Conservation (phyloP, 2,113 vertebrate species). For the Thryonomys swinderianus region DNA sequence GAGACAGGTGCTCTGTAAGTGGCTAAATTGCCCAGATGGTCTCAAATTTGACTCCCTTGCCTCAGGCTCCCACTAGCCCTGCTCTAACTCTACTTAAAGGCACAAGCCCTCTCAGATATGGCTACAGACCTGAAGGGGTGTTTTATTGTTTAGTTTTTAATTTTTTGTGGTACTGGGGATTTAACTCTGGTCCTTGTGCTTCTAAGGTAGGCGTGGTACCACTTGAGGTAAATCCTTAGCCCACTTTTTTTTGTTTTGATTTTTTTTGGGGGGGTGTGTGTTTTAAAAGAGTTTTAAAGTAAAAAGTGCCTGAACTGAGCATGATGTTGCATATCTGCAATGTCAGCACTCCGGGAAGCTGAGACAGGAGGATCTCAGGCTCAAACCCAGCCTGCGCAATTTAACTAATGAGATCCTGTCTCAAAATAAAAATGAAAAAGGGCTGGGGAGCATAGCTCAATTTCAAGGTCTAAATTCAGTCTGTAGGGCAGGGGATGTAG, state of each 20-base stretch:
- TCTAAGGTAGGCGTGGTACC: too few relatives aligned
- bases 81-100: background rate
- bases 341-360: background rate
- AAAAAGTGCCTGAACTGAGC: background rate
- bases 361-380: background rate
- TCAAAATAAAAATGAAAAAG: background rate
- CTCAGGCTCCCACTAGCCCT: background rate
- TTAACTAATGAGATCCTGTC: background rate
- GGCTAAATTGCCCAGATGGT: background rate
- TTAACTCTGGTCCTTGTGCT: too few relatives aligned
- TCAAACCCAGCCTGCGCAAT: background rate
- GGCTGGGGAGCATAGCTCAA: too few relatives aligned
- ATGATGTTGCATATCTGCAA: background rate
- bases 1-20: background rate
- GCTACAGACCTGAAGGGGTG: background rate
- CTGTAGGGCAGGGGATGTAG: too few relatives aligned
- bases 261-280: too few relatives aligned
- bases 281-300: slow-evolving; percentile 2
- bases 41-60: background rate
- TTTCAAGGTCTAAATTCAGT: too few relatives aligned
- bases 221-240: too few relatives aligned
- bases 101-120: background rate
- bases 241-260: too few relatives aligned
- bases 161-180: too few relatives aligned
- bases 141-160: too few relatives aligned